phyloP scores from a whole-genome alignment of 2,113 vertebrate species.

The Dolichotis patagonum region DNA sequence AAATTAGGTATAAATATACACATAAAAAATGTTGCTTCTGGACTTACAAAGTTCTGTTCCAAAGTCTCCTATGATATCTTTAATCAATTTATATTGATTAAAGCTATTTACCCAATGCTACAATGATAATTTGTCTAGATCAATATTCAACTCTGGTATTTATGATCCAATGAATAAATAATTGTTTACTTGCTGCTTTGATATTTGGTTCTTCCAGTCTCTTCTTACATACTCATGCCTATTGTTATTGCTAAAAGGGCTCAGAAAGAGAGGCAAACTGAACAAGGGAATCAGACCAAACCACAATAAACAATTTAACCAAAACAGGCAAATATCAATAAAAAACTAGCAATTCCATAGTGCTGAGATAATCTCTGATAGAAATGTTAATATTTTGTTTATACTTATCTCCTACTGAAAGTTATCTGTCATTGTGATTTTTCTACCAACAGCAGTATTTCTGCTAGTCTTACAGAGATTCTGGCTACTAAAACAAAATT shows the following conservation, averaged over 20 bases:
- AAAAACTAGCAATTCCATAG: background rate
- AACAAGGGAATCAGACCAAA: conserved; percentile 49
- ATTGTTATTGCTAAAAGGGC: conserved; percentile 44
- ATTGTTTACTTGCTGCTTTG: conserved; percentile 12
- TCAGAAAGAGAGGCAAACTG: conserved; percentile 49
- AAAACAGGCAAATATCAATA: conserved; percentile 36
- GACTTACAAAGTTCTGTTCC: conserved; percentile 25
- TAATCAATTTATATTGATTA: conserved; percentile 42
- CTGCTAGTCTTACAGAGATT: conserved; percentile 51
- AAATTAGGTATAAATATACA: conserved; percentile 58
- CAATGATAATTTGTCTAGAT: conserved; percentile 21
- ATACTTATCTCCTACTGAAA: conserved; percentile 65
- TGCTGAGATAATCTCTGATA: conserved; percentile 50
- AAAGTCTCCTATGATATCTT: conserved; percentile 23
- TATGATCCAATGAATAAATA: conserved; percentile 24
- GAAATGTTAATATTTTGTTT: conserved; percentile 63
- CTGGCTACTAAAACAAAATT: conserved; percentile 56
- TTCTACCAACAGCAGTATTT: conserved; percentile 60
- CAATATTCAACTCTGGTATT: conserved; percentile 50
- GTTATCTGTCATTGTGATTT: conserved; percentile 59
- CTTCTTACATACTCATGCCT: conserved; percentile 4
- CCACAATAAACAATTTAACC: conserved; percentile 51
- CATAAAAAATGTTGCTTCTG: conserved; percentile 9
- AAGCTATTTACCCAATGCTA: conserved; percentile 47
- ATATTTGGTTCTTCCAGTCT: conserved; percentile 4